phyloP scores from a whole-genome alignment of 2,113 vertebrate genomes.

The Panthera leo region DNA sequence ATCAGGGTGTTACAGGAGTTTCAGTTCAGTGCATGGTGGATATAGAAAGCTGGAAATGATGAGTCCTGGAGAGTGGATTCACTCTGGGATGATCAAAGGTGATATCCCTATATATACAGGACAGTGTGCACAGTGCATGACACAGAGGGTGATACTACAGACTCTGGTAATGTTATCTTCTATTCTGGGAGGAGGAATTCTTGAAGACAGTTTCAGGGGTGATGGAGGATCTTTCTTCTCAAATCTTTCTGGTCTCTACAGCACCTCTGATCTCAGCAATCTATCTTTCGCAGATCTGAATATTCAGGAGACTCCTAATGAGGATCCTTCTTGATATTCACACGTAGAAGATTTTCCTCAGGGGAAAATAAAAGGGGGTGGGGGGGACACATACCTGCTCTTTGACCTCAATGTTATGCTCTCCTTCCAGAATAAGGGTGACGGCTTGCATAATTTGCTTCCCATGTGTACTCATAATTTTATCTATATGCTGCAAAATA shows the following conservation, averaged over 20 bases:
- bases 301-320: background rate
- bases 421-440: constrained; percentile 98
- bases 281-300: background rate
- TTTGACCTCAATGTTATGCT: constrained; percentile 97
- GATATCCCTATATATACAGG: background rate
- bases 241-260: background rate
- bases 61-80: background rate
- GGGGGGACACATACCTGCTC: constrained; percentile 91
- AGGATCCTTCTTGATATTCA: background rate
- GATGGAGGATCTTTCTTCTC: background rate
- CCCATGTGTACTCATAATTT: constrained; percentile 98
- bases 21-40: background rate
- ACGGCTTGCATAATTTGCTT: constrained; percentile 99
- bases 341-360: constrained; percentile 42
- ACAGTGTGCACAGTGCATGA: background rate
- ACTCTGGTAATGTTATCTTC: background rate
- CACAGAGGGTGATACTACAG: background rate
- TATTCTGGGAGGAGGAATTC: background rate
- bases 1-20: background rate
- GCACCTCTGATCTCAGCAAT: background rate
- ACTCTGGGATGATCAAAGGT: background rate
- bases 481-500: constrained; percentile 96
- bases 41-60: background rate
- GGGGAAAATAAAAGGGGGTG: background rate
- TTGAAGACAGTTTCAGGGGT: background rate